Conservation (phyloP, 2,113 vertebrate species). For the Cinclus cinclus region DNA sequence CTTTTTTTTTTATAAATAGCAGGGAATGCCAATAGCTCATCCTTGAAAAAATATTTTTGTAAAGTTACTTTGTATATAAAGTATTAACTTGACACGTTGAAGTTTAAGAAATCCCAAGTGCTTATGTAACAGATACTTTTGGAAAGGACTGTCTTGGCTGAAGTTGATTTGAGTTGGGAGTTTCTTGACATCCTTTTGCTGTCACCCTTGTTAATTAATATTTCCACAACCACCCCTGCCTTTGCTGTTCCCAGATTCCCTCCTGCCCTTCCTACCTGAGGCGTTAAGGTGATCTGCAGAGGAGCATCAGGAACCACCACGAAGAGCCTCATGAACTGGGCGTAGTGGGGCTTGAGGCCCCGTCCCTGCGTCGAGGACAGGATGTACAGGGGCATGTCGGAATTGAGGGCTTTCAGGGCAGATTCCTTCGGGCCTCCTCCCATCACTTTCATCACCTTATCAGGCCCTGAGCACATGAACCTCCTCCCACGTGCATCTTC, state of each 20-base stretch:
- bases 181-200: not conserved
- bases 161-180: not conserved
- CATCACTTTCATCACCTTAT: slow-evolving; percentile 95
- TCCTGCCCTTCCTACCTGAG: slow-evolving; percentile 82
- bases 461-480: slow-evolving; percentile 94
- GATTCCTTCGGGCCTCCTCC: slow-evolving; percentile 94
- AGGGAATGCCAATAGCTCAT: not conserved
- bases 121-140: not conserved
- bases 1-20: not conserved
- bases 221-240: not conserved
- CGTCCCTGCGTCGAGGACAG: slow-evolving; percentile 91
- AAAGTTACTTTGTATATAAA: not conserved
- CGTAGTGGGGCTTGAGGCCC: slow-evolving; percentile 91
- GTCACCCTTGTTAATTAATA: fast-evolving
- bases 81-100: not conserved
- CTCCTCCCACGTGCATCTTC: slow-evolving; percentile 92
- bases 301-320: slow-evolving; percentile 93
- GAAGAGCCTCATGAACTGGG: slow-evolving; percentile 92
- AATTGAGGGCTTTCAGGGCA: slow-evolving; percentile 89
- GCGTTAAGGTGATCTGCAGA: slow-evolving; percentile 88
- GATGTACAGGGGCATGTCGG: slow-evolving; percentile 96
- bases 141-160: not conserved
- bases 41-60: not conserved
- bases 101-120: not conserved
- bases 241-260: not conserved